Conservation (phyloP, 2,113 vertebrate species). For the Uria lomvia region DNA sequence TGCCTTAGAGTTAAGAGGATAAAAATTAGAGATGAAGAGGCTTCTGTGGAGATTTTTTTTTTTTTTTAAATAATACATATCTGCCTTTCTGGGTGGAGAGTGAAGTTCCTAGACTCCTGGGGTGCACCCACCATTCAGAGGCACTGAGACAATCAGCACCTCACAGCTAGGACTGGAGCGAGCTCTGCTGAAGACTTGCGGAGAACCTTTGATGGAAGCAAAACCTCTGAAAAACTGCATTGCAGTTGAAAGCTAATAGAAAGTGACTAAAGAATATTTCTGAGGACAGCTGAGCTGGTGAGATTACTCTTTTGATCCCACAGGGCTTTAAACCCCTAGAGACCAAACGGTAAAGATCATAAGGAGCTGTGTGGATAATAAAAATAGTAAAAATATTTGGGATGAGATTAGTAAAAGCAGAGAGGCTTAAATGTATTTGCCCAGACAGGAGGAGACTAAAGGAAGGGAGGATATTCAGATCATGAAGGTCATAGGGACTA, state of each 20-base stretch:
- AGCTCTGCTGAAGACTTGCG: not conserved
- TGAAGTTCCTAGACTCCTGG: not conserved
- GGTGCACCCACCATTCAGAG: not conserved
- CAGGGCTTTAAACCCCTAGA: not conserved
- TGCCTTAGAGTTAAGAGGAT: not conserved
- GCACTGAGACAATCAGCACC: not conserved
- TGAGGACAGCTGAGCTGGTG: not conserved
- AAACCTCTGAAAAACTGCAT: not conserved
- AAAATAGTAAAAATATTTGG: constrained; percentile 3
- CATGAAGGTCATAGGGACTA: not conserved
- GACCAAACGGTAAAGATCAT: not conserved
- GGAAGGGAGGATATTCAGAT: not conserved
- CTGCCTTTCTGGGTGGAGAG: not conserved
- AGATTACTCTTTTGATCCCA: not conserved
- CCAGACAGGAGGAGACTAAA: not conserved
- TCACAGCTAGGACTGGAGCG: not conserved
- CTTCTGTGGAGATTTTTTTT: not conserved
- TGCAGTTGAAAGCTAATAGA: not conserved
- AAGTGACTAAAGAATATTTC: not conserved
- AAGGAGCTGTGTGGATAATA: not conserved
- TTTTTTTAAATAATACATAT: not conserved
- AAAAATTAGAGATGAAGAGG: not conserved
- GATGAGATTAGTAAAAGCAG: constrained; percentile 2
- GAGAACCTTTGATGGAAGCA: not conserved
- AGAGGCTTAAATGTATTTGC: not conserved